Evolutionary conservation across 2,797 vertebrate genomes (phyloP), one percentile per base, ranked within the genome.

Genomic region (Tauraco hartlaubi): DNA sequence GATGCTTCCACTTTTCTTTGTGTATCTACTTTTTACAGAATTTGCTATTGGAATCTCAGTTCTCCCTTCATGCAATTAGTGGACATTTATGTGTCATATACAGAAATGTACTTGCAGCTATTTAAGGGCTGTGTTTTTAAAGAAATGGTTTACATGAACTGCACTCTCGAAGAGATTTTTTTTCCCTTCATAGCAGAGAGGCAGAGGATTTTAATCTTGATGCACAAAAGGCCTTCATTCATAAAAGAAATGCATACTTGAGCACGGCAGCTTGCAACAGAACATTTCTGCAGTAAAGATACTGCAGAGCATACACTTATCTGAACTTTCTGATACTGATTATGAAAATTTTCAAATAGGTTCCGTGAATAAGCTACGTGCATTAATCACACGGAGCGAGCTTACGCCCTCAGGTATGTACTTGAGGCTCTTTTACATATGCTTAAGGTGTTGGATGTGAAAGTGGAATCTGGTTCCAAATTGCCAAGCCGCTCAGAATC

Each of bases 1-100:
- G 99, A 99, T 98, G 98, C 98, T 98, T 98, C 98, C 97, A 98
- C 98, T 98, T 98, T 98, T 98, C 98, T 98, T 98, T 98, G 98
- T 98, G 97, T 96, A 97, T 97, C 97, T 97, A 98, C 98, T 98
- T 98, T 98, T 98, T 98, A 97, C 97, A 97, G 97, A 98, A 98
- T 98, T 97, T 97, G 97, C 98, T 97, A 97, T 92, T 97, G 97
- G 98, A 98, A 98, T 98, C 97, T 98, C 90, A 66, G 97, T 97
- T 98, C 98, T 98, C 97, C 96, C 97, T 97, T 97, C 97, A 97
- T 97, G 98, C 98, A 98, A 98, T 98, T 98, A 98, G 98, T 98
- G 98, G 98, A 98, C 98, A 98, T 98, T 98, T 98, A 98, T 98
- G 97, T 97, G 97, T 97, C 96, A 92, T 90, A 95, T 96, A 97